A percentile compares a stretch with the other conserved stretches of the same genome.
These are phyloP conservation scores for Mythimna lalbum DNA, from an alignment of 2,888 invertebrate species.

Conservation along the genomic window DNA sequence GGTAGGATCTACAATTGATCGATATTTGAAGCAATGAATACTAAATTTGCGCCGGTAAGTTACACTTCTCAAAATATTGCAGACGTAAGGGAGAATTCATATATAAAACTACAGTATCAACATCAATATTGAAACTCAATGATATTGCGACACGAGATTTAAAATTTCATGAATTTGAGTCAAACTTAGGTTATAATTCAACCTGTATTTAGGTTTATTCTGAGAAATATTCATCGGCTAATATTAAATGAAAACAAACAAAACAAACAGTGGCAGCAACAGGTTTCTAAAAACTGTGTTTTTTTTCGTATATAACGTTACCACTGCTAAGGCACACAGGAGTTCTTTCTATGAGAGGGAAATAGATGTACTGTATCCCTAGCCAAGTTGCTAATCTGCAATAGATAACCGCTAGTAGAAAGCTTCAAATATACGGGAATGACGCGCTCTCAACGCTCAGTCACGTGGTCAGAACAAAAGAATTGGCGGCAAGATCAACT, in stretches of 20 bases:
- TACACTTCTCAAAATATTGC: constrained; percentile 1
- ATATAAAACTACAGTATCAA: not conserved
- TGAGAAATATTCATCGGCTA: constrained; percentile 8
- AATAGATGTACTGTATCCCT: not conserved
- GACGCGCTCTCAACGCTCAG: no score
- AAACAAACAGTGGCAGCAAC: not conserved
- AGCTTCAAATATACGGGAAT: no score
- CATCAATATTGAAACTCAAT: not conserved
- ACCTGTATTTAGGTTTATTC: constrained; percentile 5
- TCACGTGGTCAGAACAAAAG: no score
- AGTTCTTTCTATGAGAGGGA: not conserved
- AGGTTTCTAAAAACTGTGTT: not conserved
- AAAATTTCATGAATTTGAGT: constrained; percentile 5
- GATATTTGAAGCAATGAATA: not conserved
- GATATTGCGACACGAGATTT: not conserved
- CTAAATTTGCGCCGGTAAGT: no score
- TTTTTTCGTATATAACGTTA: not conserved
- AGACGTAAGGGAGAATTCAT: not conserved
- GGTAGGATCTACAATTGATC: not conserved
- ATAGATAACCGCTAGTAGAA: no score
- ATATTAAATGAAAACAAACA: not conserved
- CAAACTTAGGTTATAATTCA: not conserved
- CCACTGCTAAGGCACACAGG: not conserved
- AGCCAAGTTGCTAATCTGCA: no score
- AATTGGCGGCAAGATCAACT: no score